phyloP scores from a whole-genome alignment of 2,797 vertebrate genomes.

The Monodelphis domestica region DNA sequence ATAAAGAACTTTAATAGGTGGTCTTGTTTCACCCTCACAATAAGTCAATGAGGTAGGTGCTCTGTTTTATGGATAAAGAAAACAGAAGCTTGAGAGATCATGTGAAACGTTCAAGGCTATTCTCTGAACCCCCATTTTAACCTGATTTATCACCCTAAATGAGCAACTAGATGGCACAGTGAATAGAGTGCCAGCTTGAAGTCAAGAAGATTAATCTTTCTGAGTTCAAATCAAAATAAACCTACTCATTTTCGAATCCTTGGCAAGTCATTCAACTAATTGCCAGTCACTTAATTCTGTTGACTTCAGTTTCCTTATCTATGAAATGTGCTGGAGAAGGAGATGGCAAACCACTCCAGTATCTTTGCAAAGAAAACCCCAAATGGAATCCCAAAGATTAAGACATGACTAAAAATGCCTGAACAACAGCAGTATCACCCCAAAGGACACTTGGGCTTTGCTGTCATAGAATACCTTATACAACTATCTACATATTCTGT shows the following conservation, averaged over 20 bases:
- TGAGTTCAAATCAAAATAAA: neutral
- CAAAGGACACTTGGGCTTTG: neutral
- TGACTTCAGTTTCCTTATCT: neutral
- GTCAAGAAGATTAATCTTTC: too few relatives aligned
- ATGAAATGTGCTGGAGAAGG: neutral
- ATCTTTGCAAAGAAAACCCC: neutral
- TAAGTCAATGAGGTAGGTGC: neutral
- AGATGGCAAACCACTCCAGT: neutral
- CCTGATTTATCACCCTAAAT: neutral
- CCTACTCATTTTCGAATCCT: too few relatives aligned
- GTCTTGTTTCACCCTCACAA: neutral
- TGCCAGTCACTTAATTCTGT: neutral
- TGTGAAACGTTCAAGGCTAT: neutral
- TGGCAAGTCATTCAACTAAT: too few relatives aligned
- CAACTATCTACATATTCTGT: neutral
- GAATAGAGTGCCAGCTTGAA: neutral
- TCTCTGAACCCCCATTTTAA: neutral
- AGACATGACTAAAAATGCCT: neutral
- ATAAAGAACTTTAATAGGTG: neutral
- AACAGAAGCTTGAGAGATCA: neutral
- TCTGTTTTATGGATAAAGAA: neutral
- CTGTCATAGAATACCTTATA: neutral
- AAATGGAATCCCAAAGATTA: neutral
- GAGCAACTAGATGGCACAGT: neutral
- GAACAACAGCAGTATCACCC: neutral